Percentiles rank a stretch among this genome's conserved stretches.
Evolutionary conservation across 2,888 invertebrate species (phyloP).

Genomic region (Marronus borbonicus): DNA sequence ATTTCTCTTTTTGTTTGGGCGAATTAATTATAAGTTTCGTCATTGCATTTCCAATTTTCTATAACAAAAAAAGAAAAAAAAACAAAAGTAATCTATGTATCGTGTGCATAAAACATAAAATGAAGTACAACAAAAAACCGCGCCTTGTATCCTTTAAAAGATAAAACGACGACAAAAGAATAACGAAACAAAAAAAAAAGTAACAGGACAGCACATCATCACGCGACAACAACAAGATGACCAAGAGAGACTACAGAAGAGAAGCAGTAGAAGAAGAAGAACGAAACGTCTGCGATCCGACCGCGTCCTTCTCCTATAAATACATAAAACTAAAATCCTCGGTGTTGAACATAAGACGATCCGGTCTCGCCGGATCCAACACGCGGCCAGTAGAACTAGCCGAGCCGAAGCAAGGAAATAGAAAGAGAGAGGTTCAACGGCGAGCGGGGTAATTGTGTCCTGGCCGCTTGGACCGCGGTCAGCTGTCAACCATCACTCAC

Average conservation of each 20-base stretch:
- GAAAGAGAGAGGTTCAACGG: conserved; percentile 39
- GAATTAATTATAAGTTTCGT: no score
- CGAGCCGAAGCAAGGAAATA: conserved; percentile 34
- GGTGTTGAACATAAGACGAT: conserved; percentile 49
- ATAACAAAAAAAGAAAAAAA: not conserved
- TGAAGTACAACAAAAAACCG: not conserved
- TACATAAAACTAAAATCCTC: conserved; percentile 51
- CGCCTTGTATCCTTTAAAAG: not conserved
- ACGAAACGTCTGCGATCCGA: not conserved
- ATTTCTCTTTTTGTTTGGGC: no score
- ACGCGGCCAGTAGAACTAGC: not conserved
- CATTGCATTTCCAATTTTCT: no score
- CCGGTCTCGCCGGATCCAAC: conserved; percentile 4
- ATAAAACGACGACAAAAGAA: conserved; percentile 15
- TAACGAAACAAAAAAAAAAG: conserved; percentile 1
- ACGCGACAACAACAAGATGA: conserved; percentile 3
- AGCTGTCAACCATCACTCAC: conserved; percentile 71
- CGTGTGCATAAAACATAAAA: conserved; percentile 3
- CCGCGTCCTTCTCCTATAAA: conserved; percentile 39
- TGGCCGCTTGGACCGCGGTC: conserved; percentile 67
- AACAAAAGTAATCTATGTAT: conserved; percentile 4
- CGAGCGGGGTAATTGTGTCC: conserved; percentile 58
- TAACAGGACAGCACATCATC: conserved; percentile 6
- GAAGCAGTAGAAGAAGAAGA: not conserved
- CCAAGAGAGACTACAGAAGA: not conserved